Evolutionary conservation across 2,113 vertebrate genomes (phyloP), one percentile per base, ranked within the genome.

Genomic region (Numida meleagris): DNA sequence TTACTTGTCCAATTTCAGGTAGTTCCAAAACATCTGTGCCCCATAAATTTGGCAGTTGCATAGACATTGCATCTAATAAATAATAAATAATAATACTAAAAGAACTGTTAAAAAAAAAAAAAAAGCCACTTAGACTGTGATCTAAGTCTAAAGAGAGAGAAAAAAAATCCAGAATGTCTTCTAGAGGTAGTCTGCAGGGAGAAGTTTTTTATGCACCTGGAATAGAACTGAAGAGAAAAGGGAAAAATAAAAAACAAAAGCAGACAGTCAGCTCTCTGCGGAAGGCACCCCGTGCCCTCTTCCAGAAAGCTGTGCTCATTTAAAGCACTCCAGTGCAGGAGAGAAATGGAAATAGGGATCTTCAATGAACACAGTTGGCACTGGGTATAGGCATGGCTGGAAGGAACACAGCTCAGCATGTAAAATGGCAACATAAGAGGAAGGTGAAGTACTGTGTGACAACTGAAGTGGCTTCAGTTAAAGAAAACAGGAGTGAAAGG

Each of bases 281-380:
- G 65, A 51, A 67, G 7, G 93, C 34, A 25, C 85, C 78, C 59
- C 31, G 43, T 89, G 79, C 94, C 93, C 89, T 93, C 96, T 94
- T 33, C 93, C 83, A 94, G 93, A 67, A 12, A 0, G 0, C 40
- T 62, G 16, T 16, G 24, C 14, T 63, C 67, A 43, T 80, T 31
- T 33, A 82, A 85, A 40, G 20, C 43, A 6, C 33, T 24, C 2
- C 25, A 10, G 17, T 4, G 4, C 1, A 0, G 45, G 10, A 15
- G 31, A 3, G 50, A 51, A 15, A 6, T 6, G 38, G 17, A 45
- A 10, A 3, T 2, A 11, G 14, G 10, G 27, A 27, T 2, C 9
- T 27, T n/a, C 25, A 8, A 1, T 1, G 34, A 29, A 10, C 33
- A 79, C 6, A 14, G 19, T 17, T 53, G 11, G 61, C n/a, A 42